phyloP scores from a whole-genome alignment of 2,888 invertebrate genomes.

The Drosophila conformis region DNA sequence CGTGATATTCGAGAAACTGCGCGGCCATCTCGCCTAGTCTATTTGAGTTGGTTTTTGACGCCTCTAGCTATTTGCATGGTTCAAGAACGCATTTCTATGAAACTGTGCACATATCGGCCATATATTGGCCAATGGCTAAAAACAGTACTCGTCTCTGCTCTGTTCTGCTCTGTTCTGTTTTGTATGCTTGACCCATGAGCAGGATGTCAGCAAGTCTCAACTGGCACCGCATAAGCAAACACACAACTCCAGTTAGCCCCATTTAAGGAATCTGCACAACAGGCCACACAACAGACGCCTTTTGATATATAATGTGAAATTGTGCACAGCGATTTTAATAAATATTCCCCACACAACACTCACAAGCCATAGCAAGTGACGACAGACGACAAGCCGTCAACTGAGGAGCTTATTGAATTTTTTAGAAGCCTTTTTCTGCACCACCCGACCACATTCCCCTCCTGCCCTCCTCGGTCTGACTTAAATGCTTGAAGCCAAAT shows the following conservation, averaged over 20 bases:
- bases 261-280: slow-evolving; percentile 36
- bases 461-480: slow-evolving; percentile 5
- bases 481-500: slow-evolving; percentile 54
- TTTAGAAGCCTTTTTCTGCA: slow-evolving; percentile 62
- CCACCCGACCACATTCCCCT: background rate
- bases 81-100: slow-evolving; percentile 55
- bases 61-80: slow-evolving; percentile 65
- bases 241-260: slow-evolving; percentile 21
- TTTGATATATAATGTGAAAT: slow-evolving; percentile 79
- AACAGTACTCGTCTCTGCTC: background rate
- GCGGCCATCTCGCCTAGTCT: slow-evolving; percentile 46
- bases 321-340: slow-evolving; percentile 78
- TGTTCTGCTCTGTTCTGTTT: slow-evolving; percentile 4
- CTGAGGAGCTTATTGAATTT: slow-evolving; percentile 73
- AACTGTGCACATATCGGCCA: slow-evolving; percentile 22
- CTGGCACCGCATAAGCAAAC: slow-evolving; percentile 44
- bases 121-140: slow-evolving; percentile 38
- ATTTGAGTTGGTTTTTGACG: slow-evolving; percentile 58
- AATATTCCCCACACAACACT: slow-evolving; percentile 62
- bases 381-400: slow-evolving; percentile 17
- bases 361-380: slow-evolving; percentile 24
- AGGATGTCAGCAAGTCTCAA: background rate
- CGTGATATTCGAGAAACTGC: slow-evolving; percentile 37
- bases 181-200: slow-evolving; percentile 16
- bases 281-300: slow-evolving; percentile 59